phyloP scores from a whole-genome alignment of 2,888 invertebrate genomes.

The Taenaris catops region DNA sequence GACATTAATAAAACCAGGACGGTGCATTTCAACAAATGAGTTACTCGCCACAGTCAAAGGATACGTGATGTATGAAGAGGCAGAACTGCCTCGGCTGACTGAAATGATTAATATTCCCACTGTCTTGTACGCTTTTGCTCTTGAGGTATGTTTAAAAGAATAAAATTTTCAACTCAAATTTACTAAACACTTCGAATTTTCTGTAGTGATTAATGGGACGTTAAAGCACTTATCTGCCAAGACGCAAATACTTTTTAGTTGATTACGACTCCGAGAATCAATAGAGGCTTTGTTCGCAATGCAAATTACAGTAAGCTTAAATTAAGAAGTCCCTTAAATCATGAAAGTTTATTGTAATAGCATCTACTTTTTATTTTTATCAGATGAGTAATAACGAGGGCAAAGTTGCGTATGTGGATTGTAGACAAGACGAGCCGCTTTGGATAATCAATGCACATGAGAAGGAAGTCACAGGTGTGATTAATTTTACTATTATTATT shows the following conservation, averaged over 20 bases:
- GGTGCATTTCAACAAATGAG: conserved; percentile 59
- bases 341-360: no score
- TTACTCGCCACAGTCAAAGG: conserved; percentile 51
- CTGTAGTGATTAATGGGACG: conserved; percentile 35
- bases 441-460: conserved; percentile 89
- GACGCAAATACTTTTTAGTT: conserved; percentile 30
- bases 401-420: conserved; percentile 86
- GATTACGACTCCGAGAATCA: conserved; percentile 30
- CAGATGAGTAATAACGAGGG: conserved; percentile 82
- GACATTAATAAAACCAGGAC: conserved; percentile 53
- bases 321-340: conserved; percentile 35
- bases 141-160: conserved; percentile 32
- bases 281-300: conserved; percentile 31
- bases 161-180: conserved; percentile 44
- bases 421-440: conserved; percentile 82
- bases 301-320: conserved; percentile 24
- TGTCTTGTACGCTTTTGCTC: conserved; percentile 35
- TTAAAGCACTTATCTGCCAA: conserved; percentile 27
- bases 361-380: no score
- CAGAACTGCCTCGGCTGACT: conserved; percentile 35
- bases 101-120: conserved; percentile 60
- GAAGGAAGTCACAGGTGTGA: conserved; percentile 93
- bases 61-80: conserved; percentile 53
- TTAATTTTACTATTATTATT: no score
- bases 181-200: conserved; percentile 37